Evolutionary conservation across 2,113 vertebrate genomes (phyloP), one percentile per base, ranked within the genome.

Genomic region (Panurus biarmicus): DNA sequence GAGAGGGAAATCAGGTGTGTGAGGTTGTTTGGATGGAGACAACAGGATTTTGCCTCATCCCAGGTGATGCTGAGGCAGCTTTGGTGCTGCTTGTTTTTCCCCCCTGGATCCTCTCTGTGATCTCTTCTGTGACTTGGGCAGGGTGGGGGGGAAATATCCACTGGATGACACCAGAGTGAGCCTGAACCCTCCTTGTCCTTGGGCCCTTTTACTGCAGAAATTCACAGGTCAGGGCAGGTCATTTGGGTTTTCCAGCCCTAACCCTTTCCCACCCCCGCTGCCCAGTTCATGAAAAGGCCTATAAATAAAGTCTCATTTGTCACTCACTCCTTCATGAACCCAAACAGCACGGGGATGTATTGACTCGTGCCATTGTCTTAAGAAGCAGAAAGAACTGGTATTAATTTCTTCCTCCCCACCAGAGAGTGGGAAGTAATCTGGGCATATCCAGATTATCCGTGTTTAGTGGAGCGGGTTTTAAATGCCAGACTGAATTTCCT

Each of bases 221-320:
- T 94, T 89, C 78, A 3, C 54, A 40, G 93, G 95, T 90, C 93
- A 95, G 76, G 40, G 58, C 48, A 95, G 88, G 94, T 91, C 81
- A 33, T 35, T 51, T 75, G 94, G 88, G 88, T 89, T 93, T 92
- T 77, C n/a, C 83, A 92, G 94, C 82, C 85, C 66, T 70, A 81
- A 80, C 76, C 86, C 85, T 62, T 77, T 81, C 13, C 79, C 14
- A 1, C 56, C 65, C 31, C 81, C 53, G 1, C 92, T 67, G 75
- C 87, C 44, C 17, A 8, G 76, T 44, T 83, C 93, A 65, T 88
- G 79, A 54, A 87, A 87, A 89, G 94, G 78, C 92, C 94, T 92
- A 92, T 94, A 96, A 96, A 97, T 96, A 96, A 95, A 95, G 70
- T 90, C 89, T 23, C 75, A 36, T 97, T 97, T 95, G 95, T 96